These are phyloP conservation scores for Cardiocondyla obscurior DNA, from an alignment of 1,140 invertebrate genomes.

Conservation along the genomic window DNA sequence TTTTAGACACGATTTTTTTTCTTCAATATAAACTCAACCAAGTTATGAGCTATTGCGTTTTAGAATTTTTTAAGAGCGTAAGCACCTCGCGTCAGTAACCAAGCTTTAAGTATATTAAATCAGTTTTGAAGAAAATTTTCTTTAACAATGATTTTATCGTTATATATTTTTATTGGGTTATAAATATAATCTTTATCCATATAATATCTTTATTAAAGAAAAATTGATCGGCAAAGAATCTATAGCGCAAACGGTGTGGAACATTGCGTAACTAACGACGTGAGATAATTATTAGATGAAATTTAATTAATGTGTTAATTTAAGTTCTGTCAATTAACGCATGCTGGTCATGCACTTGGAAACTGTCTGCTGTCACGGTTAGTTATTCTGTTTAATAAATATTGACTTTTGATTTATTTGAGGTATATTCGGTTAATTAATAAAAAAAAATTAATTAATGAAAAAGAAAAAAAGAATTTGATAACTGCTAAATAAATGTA, in stretches of 20 bases:
- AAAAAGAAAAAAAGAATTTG: not conserved
- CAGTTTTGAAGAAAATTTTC: not conserved
- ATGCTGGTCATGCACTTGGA: not conserved
- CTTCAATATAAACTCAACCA: not conserved
- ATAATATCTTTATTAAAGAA: not conserved
- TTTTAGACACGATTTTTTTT: not conserved
- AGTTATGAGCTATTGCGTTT: not conserved
- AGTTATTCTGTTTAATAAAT: conserved; percentile 5
- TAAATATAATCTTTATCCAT: not conserved
- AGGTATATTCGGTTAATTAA: not conserved
- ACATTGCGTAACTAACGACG: not conserved
- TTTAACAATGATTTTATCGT: not conserved
- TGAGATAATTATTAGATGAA: conserved; percentile 8
- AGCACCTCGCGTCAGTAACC: too few species aligned
- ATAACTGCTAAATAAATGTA: not conserved
- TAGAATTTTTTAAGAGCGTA: conserved; percentile 2
- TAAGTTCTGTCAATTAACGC: conserved; percentile 4
- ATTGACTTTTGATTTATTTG: not conserved
- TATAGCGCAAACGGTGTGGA: not conserved
- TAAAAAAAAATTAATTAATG: not conserved
- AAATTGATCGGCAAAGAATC: conserved; percentile 12
- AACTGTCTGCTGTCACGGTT: not conserved
- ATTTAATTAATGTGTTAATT: conserved; percentile 30
- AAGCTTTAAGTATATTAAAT: not conserved
- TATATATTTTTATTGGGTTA: not conserved